Conservation (phyloP, 2,113 vertebrate species). For the Chamaea fasciata region DNA sequence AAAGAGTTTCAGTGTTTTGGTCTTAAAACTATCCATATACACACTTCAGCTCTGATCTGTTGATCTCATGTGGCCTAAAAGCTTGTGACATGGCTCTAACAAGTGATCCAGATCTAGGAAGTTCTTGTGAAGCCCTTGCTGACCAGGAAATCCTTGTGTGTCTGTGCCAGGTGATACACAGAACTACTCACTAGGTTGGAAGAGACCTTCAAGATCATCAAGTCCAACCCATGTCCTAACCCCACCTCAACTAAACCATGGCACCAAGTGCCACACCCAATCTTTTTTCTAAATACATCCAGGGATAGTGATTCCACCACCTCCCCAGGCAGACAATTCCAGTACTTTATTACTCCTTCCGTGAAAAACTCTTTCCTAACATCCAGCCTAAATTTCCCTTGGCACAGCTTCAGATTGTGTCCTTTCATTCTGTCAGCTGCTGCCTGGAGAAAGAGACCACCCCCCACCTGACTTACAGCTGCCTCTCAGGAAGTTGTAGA, state of each 20-base stretch:
- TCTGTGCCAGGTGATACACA: neutral
- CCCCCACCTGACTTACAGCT: neutral
- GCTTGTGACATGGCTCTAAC: neutral
- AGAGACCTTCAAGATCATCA: neutral
- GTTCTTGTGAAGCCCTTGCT: neutral
- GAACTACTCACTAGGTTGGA: neutral
- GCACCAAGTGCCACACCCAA: accelerated
- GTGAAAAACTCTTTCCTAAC: neutral
- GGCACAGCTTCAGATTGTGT: neutral
- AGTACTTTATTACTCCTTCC: neutral
- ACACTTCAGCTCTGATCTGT: neutral
- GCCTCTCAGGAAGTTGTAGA: neutral
- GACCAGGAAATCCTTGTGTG: neutral
- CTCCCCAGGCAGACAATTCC: neutral
- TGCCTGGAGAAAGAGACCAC: neutral
- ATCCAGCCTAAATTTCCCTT: neutral
- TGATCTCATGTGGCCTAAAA: neutral
- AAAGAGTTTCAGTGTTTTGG: neutral
- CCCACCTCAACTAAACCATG: neutral
- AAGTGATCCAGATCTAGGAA: neutral
- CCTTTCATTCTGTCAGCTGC: neutral
- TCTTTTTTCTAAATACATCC: neutral
- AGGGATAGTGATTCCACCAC: neutral
- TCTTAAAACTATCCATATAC: neutral
- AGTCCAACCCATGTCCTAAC: neutral